Percentiles rank a stretch among this genome's conserved stretches.
phyloP scores from a whole-genome alignment of 2,888 invertebrate genomes.

The Mythimna albipuncta region DNA sequence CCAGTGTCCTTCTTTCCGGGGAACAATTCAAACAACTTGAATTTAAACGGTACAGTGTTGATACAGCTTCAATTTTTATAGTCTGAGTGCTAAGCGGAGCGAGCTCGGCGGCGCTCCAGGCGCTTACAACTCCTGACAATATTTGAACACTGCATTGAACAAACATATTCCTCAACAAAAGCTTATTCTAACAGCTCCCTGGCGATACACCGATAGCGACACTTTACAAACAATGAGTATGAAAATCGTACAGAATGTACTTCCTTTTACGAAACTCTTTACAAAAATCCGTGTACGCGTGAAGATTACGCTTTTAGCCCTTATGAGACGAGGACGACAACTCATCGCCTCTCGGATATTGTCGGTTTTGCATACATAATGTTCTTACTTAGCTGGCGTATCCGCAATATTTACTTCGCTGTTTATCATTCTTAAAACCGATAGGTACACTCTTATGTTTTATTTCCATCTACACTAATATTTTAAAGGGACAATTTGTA shows the following conservation, averaged over 20 bases:
- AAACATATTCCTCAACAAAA: slow-evolving; percentile 70
- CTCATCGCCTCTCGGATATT: slow-evolving; percentile 40
- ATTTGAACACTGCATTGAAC: slow-evolving; percentile 73
- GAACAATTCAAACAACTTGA: slow-evolving; percentile 46
- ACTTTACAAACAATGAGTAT: slow-evolving; percentile 58
- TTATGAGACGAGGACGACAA: slow-evolving; percentile 45
- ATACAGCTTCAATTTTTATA: slow-evolving; percentile 69
- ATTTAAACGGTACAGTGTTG: slow-evolving; percentile 61
- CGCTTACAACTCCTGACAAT: slow-evolving; percentile 73
- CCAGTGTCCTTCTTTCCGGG: slow-evolving; percentile 43
- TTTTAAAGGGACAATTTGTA: too few relatives aligned
- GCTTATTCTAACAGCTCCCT: slow-evolving; percentile 67
- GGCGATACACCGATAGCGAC: slow-evolving; percentile 60
- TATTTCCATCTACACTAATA: neutral
- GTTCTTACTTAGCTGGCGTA: slow-evolving; percentile 18
- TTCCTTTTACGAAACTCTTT: slow-evolving; percentile 43
- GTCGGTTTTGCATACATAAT: slow-evolving; percentile 36
- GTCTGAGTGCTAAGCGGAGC: slow-evolving; percentile 53
- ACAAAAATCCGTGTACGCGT: slow-evolving; percentile 45
- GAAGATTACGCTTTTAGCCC: slow-evolving; percentile 50
- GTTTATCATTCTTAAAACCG: slow-evolving; percentile 13
- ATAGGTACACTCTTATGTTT: slow-evolving; percentile 9
- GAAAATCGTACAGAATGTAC: slow-evolving; percentile 49
- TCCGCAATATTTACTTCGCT: slow-evolving; percentile 10
- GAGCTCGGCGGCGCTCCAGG: slow-evolving; percentile 62